Evolutionary conservation across 2,888 invertebrate species (phyloP).

Genomic region (Philereme vetulata): DNA sequence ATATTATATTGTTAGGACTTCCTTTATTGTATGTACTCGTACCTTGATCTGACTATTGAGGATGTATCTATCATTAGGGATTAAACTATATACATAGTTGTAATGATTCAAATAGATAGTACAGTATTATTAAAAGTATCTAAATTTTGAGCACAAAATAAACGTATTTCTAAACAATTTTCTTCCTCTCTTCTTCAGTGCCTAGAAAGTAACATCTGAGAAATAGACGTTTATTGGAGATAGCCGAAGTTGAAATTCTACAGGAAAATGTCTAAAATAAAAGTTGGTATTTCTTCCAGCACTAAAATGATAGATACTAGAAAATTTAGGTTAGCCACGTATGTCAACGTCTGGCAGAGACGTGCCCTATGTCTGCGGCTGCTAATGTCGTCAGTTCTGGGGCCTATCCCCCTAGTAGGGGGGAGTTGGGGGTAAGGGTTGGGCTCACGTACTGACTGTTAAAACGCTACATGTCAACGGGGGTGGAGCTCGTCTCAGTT

Average conservation of each 20-base stretch:
- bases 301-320: constrained; percentile 31
- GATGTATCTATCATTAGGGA: too few species aligned
- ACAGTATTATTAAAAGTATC: too few species aligned
- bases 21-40: too few species aligned
- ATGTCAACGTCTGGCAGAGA: constrained; percentile 72
- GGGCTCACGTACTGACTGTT: constrained; percentile 78
- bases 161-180: too few species aligned
- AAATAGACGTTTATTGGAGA: background rate
- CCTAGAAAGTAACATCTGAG: background rate
- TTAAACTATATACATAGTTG: too few species aligned
- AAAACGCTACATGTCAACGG: constrained; percentile 81
- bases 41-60: too few species aligned
- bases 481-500: constrained; percentile 64
- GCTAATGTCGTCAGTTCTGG: constrained; percentile 80
- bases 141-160: too few species aligned
- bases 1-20: too few species aligned
- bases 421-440: constrained; percentile 32
- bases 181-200: too few species aligned
- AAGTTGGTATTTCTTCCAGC: constrained; percentile 10
- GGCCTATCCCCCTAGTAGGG: constrained; percentile 33
- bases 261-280: constrained; percentile 5
- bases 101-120: too few species aligned
- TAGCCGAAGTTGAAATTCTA: background rate
- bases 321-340: constrained; percentile 59
- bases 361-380: constrained; percentile 81